phyloP scores from a whole-genome alignment of 2,888 invertebrate genomes.

The Melanostoma mellinum region DNA sequence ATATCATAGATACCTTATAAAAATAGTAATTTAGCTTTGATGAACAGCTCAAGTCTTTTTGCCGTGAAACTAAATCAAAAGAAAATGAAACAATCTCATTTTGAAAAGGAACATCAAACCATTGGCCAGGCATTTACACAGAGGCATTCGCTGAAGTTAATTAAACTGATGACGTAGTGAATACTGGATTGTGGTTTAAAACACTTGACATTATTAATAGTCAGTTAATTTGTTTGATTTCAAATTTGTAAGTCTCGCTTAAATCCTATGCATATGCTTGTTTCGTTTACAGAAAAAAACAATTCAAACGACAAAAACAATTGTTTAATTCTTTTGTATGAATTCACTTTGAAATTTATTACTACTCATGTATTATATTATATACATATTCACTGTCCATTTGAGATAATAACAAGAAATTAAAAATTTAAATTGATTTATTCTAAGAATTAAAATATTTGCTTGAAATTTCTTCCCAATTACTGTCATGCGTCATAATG shows the following conservation, averaged over 20 bases:
- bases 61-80: too few species aligned
- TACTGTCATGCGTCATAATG: neutral
- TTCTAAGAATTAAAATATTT: constrained; percentile 3
- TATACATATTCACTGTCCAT: neutral
- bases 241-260: neutral
- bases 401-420: neutral
- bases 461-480: neutral
- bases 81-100: too few species aligned
- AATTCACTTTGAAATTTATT: constrained; percentile 15
- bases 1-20: too few species aligned
- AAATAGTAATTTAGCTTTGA: too few species aligned
- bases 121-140: too few species aligned
- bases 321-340: neutral
- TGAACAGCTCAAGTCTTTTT: too few species aligned
- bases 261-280: neutral
- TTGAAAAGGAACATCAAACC: too few species aligned
- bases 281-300: too few species aligned
- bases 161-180: too few species aligned
- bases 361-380: constrained; percentile 6
- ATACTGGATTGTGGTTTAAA: too few species aligned
- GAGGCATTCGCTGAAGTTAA: too few species aligned
- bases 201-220: neutral
- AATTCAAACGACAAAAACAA: neutral
- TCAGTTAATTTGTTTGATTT: constrained; percentile 9
- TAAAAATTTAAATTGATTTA: constrained; percentile 6